Base-by-base conservation (phyloP, 2,113 vertebrate genomes). In the Microtus oregoni region DNA sequence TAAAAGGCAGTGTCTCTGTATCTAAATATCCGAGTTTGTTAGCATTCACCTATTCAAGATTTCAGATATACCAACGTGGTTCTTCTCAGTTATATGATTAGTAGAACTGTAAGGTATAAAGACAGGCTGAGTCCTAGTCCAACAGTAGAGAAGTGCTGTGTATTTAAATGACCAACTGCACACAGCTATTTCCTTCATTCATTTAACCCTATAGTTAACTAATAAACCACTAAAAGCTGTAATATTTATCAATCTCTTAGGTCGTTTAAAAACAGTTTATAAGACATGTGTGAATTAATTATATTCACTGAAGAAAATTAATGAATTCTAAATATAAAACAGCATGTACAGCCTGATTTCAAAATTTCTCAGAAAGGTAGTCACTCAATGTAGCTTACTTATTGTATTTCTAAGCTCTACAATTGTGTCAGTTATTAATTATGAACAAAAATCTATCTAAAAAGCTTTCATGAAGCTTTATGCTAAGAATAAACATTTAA, bases 321-420 rank as follows among this genome's bases (percentile, higher is more conserved):
- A 90, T 90, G 41, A 96, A 92, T 76, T 96, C 32, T 28, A 90
- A 95, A 90, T 72, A 78, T 67, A 70, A 90, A 73, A 79, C 6
- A 65, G 73, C 26, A 72, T 30, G 1, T 67, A 76, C 1, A 89
- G 63, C 19, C 20, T 81, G 10, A 91, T 90, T 75, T 97, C 30
- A 87, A 91, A 75, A 83, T 91, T 95, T 93, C 86, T 97, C 73
- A 94, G 94, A 94, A 97, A 83, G 35, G 65, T 94, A 86, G 32
- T 82, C 14, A 44, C 50, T 77, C 93, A 90, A 38, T 61, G 55
- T 65, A 65, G 30, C 93, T 76, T 78, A 97, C 83, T 81, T 92
- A n/a, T 17, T 41, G 65, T 86, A 52, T 90, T 92, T 93, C 70
- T 70, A 95, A 97, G 82, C 93, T 94, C 77, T 5, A 61, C 0